Base-by-base conservation (phyloP, 2,113 vertebrate genomes). In the Clarias batrachus region DNA sequence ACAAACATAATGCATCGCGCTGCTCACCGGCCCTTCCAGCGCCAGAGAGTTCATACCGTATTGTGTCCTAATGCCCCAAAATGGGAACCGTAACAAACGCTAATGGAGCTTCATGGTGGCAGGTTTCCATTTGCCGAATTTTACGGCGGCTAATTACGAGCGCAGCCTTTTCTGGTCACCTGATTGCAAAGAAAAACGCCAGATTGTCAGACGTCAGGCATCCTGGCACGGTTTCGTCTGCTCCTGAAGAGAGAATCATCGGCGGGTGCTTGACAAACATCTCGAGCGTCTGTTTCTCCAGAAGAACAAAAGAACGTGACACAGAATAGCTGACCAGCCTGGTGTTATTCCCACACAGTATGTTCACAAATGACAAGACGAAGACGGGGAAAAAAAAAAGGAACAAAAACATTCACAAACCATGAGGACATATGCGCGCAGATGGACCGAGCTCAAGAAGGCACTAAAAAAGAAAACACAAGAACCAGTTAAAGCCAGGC, bases 401-500 rank as follows among this genome's bases (percentile, higher is more conserved):
- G 48, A 79, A 71, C 41, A 66, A 84, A 37, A 68, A n/a, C 52
- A 70, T 85, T 66, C 62, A 65, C 33, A 63, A 90, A 71, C 54
- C 30, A 56, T 48, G 82, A 70, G 65, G 59, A 82, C 52, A 82
- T 48, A 86, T n/a, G 71, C 52, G 59, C 37, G 74, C 84, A 88
- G 77, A 83, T 85, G 85, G 65, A 65, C 33, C 5, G 74, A 68
- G 76, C 78, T 63, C 56, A 9, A 23, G 9, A 41, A 86, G 85
- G 54, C n/a, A 63, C 62, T 63, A 79, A 33, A 62, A 37, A n/a
- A 88, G 83, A 81, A 91, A 81, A 23, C 48, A 48, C 48, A 65
- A n/a, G 54, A 56, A 79, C 73, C 65, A 52, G 91, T 91, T 91
- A 90, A 91, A 93, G 83, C 70, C 85, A 86, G 89, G 83, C 90